Evolutionary conservation across 2,888 invertebrate species (phyloP).

Genomic region (Euplexia lucipara): DNA sequence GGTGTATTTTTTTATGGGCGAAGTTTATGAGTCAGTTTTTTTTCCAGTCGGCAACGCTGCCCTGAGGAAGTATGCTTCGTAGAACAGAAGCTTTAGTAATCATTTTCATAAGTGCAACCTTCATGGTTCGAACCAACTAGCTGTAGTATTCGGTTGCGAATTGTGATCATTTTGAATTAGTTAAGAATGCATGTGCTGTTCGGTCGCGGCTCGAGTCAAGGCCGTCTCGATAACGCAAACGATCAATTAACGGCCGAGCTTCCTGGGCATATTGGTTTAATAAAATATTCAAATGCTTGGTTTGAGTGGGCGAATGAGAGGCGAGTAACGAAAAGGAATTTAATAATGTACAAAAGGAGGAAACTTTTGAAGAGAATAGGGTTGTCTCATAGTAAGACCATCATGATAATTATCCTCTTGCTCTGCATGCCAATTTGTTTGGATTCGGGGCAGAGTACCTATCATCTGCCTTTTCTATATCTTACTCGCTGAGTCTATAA

Average conservation of each 20-base stretch:
- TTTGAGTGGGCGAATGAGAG: conserved; percentile 19
- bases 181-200: conserved; percentile 55
- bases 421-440: no score
- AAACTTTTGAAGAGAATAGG: no score
- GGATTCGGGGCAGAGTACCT: no score
- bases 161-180: conserved; percentile 54
- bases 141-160: conserved; percentile 47
- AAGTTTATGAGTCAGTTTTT: conserved; percentile 57
- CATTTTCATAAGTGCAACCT: conserved; percentile 52
- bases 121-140: conserved; percentile 42
- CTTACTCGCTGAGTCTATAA: no score
- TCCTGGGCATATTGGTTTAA: conserved; percentile 43
- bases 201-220: conserved; percentile 56
- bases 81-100: conserved; percentile 49
- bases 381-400: no score
- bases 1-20: conserved; percentile 40
- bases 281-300: conserved; percentile 53
- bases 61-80: conserved; percentile 56
- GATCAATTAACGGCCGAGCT: conserved; percentile 57
- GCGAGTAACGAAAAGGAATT: conserved; percentile 10
- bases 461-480: no score
- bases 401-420: no score
- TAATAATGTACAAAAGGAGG: not conserved
- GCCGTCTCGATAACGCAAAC: conserved; percentile 59
- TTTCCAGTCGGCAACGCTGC: conserved; percentile 37